Percentiles rank a stretch among this genome's conserved stretches.
Evolutionary conservation across 1,140 invertebrate species (phyloP).

Genomic region (Notospermus geniculatus): DNA sequence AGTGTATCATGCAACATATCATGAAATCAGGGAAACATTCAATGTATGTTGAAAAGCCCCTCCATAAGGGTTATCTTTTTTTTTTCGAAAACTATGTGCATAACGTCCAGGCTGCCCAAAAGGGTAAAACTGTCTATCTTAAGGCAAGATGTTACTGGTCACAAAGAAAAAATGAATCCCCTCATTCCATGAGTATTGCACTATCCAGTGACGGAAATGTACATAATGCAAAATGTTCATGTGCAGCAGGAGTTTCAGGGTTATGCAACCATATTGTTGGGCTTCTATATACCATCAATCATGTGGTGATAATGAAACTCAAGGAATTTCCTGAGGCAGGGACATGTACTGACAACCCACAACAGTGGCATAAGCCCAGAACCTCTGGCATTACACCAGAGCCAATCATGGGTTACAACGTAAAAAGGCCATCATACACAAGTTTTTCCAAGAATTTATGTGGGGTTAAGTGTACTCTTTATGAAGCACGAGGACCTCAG

Average conservation of each 20-base stretch:
- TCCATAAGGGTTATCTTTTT: neutral
- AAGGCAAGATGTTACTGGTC: neutral
- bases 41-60: slow-evolving; percentile 1
- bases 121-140: neutral
- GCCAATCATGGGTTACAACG: neutral
- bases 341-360: slow-evolving; percentile 2
- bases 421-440: neutral
- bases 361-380: slow-evolving; percentile 4
- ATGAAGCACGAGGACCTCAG: too few species aligned
- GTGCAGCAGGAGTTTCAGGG: neutral
- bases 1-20: neutral
- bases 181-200: neutral
- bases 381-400: neutral
- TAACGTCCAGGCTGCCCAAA: neutral
- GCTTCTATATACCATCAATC: neutral
- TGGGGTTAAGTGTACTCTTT: too few species aligned
- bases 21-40: neutral
- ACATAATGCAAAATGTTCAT: neutral
- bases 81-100: slow-evolving; percentile 10
- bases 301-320: neutral
- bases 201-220: neutral
- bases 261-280: slow-evolving; percentile 7
- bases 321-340: slow-evolving; percentile 1
- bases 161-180: neutral
- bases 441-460: too few species aligned